A percentile compares a stretch with the other conserved stretches of the same genome.
These are phyloP conservation scores for Cirrhinus molitorella DNA, from an alignment of 2,797 vertebrate species.

Conservation along the genomic window DNA sequence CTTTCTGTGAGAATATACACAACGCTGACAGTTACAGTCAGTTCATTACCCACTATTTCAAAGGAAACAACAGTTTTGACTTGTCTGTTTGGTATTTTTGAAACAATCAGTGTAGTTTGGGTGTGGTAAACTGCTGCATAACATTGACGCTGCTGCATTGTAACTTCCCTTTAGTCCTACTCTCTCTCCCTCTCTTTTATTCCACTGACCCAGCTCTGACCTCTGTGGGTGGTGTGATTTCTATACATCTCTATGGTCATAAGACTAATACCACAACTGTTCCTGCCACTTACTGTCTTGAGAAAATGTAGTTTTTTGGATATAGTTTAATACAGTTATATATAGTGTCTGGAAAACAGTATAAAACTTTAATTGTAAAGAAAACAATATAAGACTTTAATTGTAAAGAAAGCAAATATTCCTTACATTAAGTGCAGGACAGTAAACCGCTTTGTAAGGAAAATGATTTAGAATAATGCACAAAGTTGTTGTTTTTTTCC, in stretches of 20 bases:
- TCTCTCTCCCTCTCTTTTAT: background rate
- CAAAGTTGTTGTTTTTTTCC: too few relatives aligned
- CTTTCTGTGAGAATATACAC: background rate
- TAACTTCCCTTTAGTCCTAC: constrained; percentile 7
- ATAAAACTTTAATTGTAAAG: background rate
- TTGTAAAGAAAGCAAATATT: background rate
- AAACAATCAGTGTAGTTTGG: constrained; percentile 39
- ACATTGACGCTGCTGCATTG: background rate
- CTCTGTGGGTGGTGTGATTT: background rate
- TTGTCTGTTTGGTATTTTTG: constrained; percentile 22
- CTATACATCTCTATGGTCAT: background rate
- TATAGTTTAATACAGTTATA: too few relatives aligned
- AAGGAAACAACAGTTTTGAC: constrained; percentile 1
- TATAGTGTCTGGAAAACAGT: too few relatives aligned
- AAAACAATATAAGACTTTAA: background rate
- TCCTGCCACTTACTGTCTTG: too few relatives aligned
- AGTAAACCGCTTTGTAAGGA: background rate
- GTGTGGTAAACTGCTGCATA: constrained; percentile 27
- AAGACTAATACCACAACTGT: background rate
- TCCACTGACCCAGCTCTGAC: constrained; percentile 7
- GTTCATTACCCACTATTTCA: background rate
- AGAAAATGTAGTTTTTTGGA: background rate
- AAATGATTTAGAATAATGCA: background rate
- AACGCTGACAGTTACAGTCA: background rate
- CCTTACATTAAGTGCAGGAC: background rate